Conservation (phyloP, 2,888 invertebrate genomes). For the Opisthograptis luteolata region DNA sequence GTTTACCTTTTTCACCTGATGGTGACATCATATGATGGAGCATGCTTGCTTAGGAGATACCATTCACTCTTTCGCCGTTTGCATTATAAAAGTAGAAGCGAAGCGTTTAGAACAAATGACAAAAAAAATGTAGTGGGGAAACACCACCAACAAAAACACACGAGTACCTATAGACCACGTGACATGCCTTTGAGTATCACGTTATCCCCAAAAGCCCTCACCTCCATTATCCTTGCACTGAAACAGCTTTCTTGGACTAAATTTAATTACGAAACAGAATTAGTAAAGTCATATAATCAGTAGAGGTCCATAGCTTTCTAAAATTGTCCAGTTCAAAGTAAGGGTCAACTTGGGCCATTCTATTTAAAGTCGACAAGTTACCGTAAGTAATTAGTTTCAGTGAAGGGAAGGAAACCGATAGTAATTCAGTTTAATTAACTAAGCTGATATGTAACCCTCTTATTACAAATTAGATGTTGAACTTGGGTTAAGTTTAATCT, state of each 20-base stretch:
- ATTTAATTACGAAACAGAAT: slow-evolving; percentile 23
- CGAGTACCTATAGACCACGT: neutral
- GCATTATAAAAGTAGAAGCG: no score
- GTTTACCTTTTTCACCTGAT: no score
- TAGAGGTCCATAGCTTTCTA: slow-evolving; percentile 22
- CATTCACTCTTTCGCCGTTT: no score
- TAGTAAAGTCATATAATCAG: slow-evolving; percentile 23
- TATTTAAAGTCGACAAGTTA: slow-evolving; percentile 33
- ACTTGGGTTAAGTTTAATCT: slow-evolving; percentile 37
- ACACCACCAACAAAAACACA: neutral
- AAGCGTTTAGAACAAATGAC: no score
- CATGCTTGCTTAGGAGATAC: no score
- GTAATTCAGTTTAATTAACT: slow-evolving; percentile 44
- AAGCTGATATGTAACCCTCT: slow-evolving; percentile 42
- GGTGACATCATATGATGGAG: no score
- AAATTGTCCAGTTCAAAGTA: slow-evolving; percentile 29
- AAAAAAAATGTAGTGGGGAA: neutral
- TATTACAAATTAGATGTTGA: slow-evolving; percentile 45
- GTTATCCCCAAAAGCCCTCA: slow-evolving; percentile 8
- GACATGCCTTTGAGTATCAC: neutral
- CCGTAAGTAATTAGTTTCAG: slow-evolving; percentile 37
- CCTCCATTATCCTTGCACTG: slow-evolving; percentile 1
- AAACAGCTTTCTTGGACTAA: slow-evolving; percentile 15
- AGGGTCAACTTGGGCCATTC: slow-evolving; percentile 29
- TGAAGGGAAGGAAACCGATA: slow-evolving; percentile 37